Evolutionary conservation across 1,140 invertebrate species (phyloP).

Genomic region (Mylabris phalerata): DNA sequence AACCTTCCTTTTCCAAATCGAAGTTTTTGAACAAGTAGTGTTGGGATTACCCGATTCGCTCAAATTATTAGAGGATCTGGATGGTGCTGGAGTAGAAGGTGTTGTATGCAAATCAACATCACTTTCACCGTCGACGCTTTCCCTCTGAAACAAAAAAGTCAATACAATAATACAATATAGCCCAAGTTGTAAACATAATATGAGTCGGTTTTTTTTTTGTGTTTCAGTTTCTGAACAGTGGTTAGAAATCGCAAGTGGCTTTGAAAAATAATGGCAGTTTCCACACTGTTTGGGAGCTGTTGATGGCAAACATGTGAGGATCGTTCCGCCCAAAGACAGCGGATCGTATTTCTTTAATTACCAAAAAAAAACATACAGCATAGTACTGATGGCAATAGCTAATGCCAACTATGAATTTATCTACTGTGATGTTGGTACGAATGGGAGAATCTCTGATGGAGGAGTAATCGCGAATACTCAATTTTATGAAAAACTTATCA

Average conservation of each 20-base stretch:
- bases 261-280: slow-evolving; percentile 30
- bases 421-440: slow-evolving; percentile 36
- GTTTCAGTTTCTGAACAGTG: slow-evolving; percentile 32
- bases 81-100: no score
- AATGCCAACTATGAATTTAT: slow-evolving; percentile 42
- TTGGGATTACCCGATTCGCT: no score
- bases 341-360: slow-evolving; percentile 36
- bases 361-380: slow-evolving; percentile 31
- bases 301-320: slow-evolving; percentile 38
- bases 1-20: no score
- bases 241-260: slow-evolving; percentile 33
- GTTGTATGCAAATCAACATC: no score
- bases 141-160: no score
- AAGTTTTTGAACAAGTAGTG: no score
- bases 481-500: slow-evolving; percentile 27
- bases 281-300: slow-evolving; percentile 31
- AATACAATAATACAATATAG: no score
- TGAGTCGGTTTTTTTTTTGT: neutral
- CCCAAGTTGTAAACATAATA: no score
- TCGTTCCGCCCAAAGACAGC: slow-evolving; percentile 28
- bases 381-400: slow-evolving; percentile 37
- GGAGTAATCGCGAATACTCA: slow-evolving; percentile 33
- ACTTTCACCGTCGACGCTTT: no score
- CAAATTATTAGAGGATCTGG: no score
- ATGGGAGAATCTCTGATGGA: slow-evolving; percentile 38